Evolutionary conservation across 2,113 vertebrate genomes (phyloP).

Genomic region (Ameiurus melas): DNA sequence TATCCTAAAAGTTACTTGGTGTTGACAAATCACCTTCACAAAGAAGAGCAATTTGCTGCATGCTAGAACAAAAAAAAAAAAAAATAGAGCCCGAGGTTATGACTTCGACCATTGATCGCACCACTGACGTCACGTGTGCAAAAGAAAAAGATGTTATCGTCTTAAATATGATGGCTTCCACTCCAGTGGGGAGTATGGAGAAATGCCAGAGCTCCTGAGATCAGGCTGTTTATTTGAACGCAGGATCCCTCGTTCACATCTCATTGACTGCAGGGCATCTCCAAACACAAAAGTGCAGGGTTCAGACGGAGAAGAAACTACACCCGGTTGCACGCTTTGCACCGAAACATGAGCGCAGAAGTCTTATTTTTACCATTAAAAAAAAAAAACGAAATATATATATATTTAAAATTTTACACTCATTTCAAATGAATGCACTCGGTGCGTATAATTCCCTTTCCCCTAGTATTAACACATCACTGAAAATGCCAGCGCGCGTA

Average conservation of each 20-base stretch:
- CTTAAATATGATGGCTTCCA: not conserved
- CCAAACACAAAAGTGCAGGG: constrained; percentile 23
- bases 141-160: not conserved
- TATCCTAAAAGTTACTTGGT: constrained; percentile 44
- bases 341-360: not conserved
- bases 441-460: not conserved
- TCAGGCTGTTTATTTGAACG: constrained; percentile 27
- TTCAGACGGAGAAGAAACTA: not conserved
- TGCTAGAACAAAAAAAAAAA: not conserved
- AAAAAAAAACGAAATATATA: too few species aligned
- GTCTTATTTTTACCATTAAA: not conserved
- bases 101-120: not conserved
- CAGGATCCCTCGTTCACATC: constrained; percentile 38
- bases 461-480: not conserved
- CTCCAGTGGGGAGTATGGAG: not conserved
- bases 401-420: not conserved
- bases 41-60: constrained; percentile 6
- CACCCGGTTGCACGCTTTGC: not conserved
- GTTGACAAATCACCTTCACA: constrained; percentile 21
- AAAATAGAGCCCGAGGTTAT: not conserved
- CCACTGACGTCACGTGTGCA: not conserved
- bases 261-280: constrained; percentile 38
- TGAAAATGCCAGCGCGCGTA: constrained; percentile 1
- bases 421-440: not conserved
- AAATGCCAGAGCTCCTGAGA: not conserved